Evolutionary conservation across 2,113 vertebrate genomes (phyloP), one percentile per base, ranked within the genome.

Genomic region (Callaeas wilsoni): DNA sequence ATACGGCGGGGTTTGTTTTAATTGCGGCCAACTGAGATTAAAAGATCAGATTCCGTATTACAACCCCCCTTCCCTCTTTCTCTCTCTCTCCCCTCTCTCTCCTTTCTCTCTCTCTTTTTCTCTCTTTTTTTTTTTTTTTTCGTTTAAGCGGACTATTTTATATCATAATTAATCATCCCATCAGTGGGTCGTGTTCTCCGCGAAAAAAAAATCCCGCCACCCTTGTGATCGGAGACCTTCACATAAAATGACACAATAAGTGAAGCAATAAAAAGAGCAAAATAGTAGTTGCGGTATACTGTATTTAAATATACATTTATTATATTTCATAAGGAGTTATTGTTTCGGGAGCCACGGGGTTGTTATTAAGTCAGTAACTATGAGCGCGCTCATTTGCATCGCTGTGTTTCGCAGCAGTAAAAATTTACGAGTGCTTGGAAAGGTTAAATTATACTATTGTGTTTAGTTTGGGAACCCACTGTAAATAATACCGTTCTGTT

Each of bases 161-260:
- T 97, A 98, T 97, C 98, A 97, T 96, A 98, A 98, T 98, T 98
- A 98, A 98, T 98, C 98, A 98, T 97, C 95, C 98, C 97, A 98
- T 98, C 97, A 97, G 96, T 97, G 87, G 96, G 83, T 97, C 96
- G 90, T 95, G 97, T 93, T 97, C 92, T 86, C 92, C 49, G 65
- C 21, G 69, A 59, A 69, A 97, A 96, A 71, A 85, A 84, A 73
- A 37, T 42, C 30, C n/a, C 46, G 18, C 86, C 78, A 79, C 46
- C 92, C 96, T 85, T 88, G 92, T 94, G 96, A 93, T 96, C 82
- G 70, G 95, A 98, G 97, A 97, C 97, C 96, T 97, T 97, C 97
- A 96, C 97, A 98, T 98, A 98, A 98, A 98, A 98, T 96, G 96
- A 97, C 96, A 98, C 97, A 97, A 96, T 98, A 98, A 98, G 97